Evolutionary conservation across 2,797 vertebrate genomes (phyloP).

Genomic region (Bradypus variegatus): DNA sequence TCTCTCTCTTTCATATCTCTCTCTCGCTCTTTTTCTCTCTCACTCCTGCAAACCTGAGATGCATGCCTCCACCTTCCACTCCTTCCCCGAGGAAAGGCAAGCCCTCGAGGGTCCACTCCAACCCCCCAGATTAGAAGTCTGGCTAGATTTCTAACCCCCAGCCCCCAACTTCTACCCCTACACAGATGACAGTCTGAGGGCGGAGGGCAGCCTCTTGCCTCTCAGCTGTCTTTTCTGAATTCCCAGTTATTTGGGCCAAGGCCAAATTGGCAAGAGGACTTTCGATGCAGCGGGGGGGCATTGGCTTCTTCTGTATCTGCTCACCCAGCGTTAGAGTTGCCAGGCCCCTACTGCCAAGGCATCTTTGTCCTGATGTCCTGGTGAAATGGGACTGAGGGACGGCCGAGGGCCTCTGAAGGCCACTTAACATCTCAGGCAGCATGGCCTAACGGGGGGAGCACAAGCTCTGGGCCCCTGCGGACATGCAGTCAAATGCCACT

Average conservation of each 20-base stretch:
- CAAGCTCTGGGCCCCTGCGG: not conserved
- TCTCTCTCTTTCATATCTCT: not conserved
- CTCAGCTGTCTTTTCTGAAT: conserved; percentile 31
- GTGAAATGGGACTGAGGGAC: not conserved
- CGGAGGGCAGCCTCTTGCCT: not conserved
- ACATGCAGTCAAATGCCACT: not conserved
- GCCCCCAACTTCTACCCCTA: not conserved
- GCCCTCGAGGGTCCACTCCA: not conserved
- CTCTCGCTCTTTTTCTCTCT: not conserved
- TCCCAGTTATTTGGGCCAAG: not conserved
- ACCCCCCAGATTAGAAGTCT: not conserved
- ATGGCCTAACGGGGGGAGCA: not conserved
- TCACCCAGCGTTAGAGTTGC: not conserved
- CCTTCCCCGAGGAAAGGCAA: not conserved
- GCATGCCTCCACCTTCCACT: not conserved
- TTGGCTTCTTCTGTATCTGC: not conserved
- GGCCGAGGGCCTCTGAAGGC: not conserved
- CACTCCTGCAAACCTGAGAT: not conserved
- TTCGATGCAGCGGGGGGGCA: conserved; percentile 53
- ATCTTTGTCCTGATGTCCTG: not conserved
- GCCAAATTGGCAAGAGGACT: not conserved
- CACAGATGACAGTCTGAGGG: not conserved
- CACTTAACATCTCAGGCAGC: not conserved
- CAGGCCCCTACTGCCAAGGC: not conserved
- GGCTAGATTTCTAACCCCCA: not conserved